phyloP scores from a whole-genome alignment of 2,888 invertebrate genomes.

The Drosophila fungiperda region DNA sequence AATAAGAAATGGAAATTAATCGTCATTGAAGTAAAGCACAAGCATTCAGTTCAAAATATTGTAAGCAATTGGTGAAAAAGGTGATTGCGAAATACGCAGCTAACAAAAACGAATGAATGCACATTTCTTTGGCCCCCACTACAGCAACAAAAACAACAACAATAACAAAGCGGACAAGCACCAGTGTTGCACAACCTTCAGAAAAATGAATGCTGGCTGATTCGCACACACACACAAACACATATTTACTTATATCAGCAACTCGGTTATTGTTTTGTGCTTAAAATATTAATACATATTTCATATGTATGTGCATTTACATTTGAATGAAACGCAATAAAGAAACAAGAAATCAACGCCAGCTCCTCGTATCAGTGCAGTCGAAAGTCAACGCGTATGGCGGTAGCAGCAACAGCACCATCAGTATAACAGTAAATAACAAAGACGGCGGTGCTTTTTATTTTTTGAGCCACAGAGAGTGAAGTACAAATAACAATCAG shows the following conservation, averaged over 20 bases:
- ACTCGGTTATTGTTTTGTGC: conserved; percentile 57
- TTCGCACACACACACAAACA: conserved; percentile 29
- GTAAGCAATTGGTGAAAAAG: conserved; percentile 37
- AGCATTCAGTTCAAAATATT: conserved; percentile 4
- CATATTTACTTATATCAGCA: conserved; percentile 39
- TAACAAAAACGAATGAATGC: conserved; percentile 43
- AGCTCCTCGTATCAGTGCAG: conserved; percentile 36
- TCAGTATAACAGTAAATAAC: conserved; percentile 46
- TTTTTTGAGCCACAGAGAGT: conserved; percentile 27
- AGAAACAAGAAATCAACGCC: conserved; percentile 45
- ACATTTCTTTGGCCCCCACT: conserved; percentile 32
- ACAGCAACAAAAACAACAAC: conserved; percentile 45
- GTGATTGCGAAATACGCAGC: conserved; percentile 71
- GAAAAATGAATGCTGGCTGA: conserved; percentile 30
- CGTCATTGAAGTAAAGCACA: neutral
- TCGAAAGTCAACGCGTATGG: conserved; percentile 50
- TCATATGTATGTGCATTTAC: conserved; percentile 48
- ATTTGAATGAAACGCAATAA: conserved; percentile 51
- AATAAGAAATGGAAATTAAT: neutral
- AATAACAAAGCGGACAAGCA: conserved; percentile 44
- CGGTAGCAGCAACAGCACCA: conserved; percentile 52
- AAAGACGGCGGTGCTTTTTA: conserved; percentile 45
- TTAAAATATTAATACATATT: conserved; percentile 58
- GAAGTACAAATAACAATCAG: conserved; percentile 45
- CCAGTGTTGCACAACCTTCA: conserved; percentile 68